These are phyloP conservation scores for Incurvaria masculella DNA, from an alignment of 2,888 invertebrate species.

Conservation along the genomic window DNA sequence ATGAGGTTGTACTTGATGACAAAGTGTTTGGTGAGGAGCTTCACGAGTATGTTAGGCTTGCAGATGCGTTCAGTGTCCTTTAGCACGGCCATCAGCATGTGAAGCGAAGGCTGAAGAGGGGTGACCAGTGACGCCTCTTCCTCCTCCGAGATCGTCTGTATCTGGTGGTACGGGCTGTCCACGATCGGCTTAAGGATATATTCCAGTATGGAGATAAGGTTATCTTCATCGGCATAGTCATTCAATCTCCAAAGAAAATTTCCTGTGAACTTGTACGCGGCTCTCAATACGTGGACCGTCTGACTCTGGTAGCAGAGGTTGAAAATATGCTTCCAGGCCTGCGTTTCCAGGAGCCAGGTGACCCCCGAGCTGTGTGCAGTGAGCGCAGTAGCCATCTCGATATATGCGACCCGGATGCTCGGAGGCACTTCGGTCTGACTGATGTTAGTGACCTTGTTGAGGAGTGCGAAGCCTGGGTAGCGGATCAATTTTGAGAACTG, in stretches of 20 bases:
- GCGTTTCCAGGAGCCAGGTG: slow-evolving; percentile 14
- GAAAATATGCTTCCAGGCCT: slow-evolving; percentile 20
- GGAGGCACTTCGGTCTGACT: slow-evolving; percentile 1
- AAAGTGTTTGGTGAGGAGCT: slow-evolving; percentile 4
- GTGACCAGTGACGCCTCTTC: slow-evolving; percentile 1
- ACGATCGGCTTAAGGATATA: slow-evolving; percentile 12
- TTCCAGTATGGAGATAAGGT: slow-evolving; percentile 19
- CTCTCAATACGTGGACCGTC: slow-evolving; percentile 15
- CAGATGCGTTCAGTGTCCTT: not conserved
- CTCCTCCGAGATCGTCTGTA: slow-evolving; percentile 1
- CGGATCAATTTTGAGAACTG: slow-evolving; percentile 23
- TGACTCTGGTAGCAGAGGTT: slow-evolving; percentile 13
- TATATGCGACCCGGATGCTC: slow-evolving; percentile 2
- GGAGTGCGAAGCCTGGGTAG: slow-evolving; percentile 15
- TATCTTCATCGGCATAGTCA: slow-evolving; percentile 20
- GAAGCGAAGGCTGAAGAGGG: slow-evolving; percentile 1
- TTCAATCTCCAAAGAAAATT: slow-evolving; percentile 22
- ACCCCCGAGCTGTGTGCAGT: slow-evolving; percentile 18
- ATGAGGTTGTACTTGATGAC: slow-evolving; percentile 1
- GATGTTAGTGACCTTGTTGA: not conserved
- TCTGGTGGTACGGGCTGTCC: slow-evolving; percentile 3
- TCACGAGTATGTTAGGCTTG: slow-evolving; percentile 2
- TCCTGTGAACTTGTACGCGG: slow-evolving; percentile 20
- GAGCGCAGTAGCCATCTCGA: slow-evolving; percentile 3
- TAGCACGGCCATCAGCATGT: slow-evolving; percentile 3